These are phyloP conservation scores for Electrophaes corylata DNA, from an alignment of 2,888 invertebrate species.

Conservation along the genomic window DNA sequence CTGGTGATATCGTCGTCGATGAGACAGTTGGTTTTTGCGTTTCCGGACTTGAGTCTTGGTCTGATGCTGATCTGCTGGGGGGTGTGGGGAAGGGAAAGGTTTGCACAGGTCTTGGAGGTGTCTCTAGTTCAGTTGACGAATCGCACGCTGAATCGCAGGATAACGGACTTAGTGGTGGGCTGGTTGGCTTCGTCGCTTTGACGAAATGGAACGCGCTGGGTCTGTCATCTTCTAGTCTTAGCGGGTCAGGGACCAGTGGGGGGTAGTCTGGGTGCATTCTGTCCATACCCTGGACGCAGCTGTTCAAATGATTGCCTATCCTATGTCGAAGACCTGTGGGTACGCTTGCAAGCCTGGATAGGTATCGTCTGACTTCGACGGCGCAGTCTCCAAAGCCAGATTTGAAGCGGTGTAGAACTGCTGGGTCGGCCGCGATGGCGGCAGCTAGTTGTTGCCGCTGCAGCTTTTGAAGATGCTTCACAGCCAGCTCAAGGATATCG, in stretches of 20 bases:
- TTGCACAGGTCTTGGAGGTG: conserved; percentile 77
- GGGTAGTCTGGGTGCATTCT: conserved; percentile 70
- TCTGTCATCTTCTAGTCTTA: conserved; percentile 72
- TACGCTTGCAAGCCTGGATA: conserved; percentile 87
- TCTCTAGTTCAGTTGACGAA: conserved; percentile 81
- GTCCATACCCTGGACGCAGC: conserved; percentile 85
- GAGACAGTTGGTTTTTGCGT: conserved; percentile 80
- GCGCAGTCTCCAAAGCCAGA: conserved; percentile 96
- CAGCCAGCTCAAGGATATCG: conserved; percentile 97
- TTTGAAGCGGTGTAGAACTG: conserved; percentile 92
- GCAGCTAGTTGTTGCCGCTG: conserved; percentile 94
- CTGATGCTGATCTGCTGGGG: conserved; percentile 84
- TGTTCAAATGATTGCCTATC: conserved; percentile 86
- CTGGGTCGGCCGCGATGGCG: conserved; percentile 93
- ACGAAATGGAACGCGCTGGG: conserved; percentile 78
- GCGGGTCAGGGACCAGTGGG: conserved; percentile 84
- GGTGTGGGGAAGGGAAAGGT: conserved; percentile 82
- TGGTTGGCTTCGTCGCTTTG: conserved; percentile 75
- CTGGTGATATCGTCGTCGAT: conserved; percentile 81
- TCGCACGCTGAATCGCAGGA: conserved; percentile 89
- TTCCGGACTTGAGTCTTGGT: conserved; percentile 80
- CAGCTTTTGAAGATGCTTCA: conserved; percentile 94
- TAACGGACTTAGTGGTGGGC: conserved; percentile 89
- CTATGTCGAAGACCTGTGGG: conserved; percentile 84
- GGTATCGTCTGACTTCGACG: conserved; percentile 90